Percentiles rank a stretch among this genome's conserved stretches.
phyloP scores from a whole-genome alignment of 1,140 invertebrate species.

The Drosophila kurseongensis region DNA sequence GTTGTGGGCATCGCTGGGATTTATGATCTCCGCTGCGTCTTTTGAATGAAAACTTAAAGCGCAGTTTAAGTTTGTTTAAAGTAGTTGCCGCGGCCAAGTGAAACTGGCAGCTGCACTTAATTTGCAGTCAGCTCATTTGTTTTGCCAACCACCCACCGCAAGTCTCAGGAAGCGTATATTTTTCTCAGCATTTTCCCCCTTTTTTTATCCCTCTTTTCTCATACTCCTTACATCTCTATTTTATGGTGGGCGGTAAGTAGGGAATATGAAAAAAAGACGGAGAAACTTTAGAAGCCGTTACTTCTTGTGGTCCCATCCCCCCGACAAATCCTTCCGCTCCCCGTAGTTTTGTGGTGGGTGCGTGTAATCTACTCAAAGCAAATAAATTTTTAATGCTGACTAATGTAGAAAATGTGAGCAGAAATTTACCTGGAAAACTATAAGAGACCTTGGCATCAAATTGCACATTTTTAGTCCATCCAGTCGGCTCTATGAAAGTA shows the following conservation, averaged over 20 bases:
- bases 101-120: conserved; percentile 80
- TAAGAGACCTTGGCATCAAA: conserved; percentile 20
- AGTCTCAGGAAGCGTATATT: conserved; percentile 28
- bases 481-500: conserved; percentile 6
- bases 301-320: conserved; percentile 37
- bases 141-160: conserved; percentile 29
- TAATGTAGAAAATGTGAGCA: conserved; percentile 78
- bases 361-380: conserved; percentile 80
- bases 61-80: conserved; percentile 66
- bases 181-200: conserved; percentile 24
- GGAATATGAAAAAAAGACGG: conserved; percentile 33
- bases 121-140: conserved; percentile 77
- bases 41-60: conserved; percentile 68
- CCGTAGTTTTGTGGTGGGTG: conserved; percentile 39
- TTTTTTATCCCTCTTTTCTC: conserved; percentile 7
- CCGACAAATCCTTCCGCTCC: conserved; percentile 1
- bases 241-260: conserved; percentile 33
- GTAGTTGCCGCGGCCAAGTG: conserved; percentile 60
- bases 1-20: conserved; percentile 9
- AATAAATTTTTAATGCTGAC: conserved; percentile 82
- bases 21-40: conserved; percentile 16
- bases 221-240: conserved; percentile 34
- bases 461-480: conserved; percentile 21
- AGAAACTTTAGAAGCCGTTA: conserved; percentile 58
- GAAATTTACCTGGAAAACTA: conserved; percentile 67